phyloP scores from a whole-genome alignment of 2,113 vertebrate species.

The Cochlearius cochlearius region DNA sequence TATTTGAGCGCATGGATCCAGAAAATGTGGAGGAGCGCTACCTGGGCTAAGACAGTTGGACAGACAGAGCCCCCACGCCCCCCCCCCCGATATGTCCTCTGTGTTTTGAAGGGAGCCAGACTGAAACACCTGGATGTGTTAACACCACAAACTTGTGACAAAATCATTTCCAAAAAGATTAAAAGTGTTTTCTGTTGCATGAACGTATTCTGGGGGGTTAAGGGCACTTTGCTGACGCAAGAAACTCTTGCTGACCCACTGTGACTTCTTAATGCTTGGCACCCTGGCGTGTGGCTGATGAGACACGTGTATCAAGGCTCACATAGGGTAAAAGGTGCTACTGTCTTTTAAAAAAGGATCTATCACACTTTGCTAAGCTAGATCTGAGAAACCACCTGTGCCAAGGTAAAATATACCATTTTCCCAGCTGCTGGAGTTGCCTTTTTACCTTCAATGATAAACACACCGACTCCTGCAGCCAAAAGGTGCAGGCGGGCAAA shows the following conservation, averaged over 20 bases:
- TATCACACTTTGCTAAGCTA: neutral
- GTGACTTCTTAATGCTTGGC: neutral
- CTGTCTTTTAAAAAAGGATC: neutral
- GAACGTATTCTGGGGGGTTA: neutral
- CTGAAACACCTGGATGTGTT: neutral
- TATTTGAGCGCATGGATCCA: neutral
- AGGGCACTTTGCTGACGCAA: neutral
- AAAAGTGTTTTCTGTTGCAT: neutral
- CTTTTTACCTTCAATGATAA: neutral
- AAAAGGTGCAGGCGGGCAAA: neutral
- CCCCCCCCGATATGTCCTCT: no score
- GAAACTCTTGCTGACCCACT: neutral
- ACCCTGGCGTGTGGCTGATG: neutral
- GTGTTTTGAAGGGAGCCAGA: neutral
- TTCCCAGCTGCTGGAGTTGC: neutral
- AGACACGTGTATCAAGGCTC: neutral
- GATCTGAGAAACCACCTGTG: neutral
- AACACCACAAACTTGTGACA: neutral
- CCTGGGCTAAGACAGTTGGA: neutral
- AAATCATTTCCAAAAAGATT: neutral
- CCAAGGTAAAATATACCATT: neutral
- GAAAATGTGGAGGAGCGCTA: neutral
- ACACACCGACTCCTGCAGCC: neutral
- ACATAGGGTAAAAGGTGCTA: fast-evolving
- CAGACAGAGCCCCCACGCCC: neutral